Evolutionary conservation across 92 coral and sea anemone genomes (phyloP).

Genomic region (Chrysogorgia sp.): DNA sequence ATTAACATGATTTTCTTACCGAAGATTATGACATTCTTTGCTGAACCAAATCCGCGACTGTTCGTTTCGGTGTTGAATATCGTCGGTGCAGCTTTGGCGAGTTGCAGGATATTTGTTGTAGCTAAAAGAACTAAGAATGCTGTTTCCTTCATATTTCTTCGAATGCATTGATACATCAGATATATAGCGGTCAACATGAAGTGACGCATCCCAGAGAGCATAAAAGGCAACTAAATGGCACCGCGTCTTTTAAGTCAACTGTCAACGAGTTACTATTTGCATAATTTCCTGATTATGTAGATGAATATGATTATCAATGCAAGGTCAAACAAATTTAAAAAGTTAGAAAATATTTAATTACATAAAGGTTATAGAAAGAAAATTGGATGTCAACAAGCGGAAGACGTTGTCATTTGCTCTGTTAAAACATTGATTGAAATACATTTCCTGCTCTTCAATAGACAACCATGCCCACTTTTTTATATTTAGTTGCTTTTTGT

Average conservation of each 20-base stretch:
- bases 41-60: conserved; percentile 31
- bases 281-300: conserved; percentile 39
- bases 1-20: conserved; percentile 13
- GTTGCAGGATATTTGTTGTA: neutral
- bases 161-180: too few species aligned
- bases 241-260: conserved; percentile 21
- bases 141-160: neutral
- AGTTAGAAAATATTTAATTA: too few species aligned
- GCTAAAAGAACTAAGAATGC: neutral
- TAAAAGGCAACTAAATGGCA: neutral
- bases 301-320: too few species aligned
- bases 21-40: conserved; percentile 39
- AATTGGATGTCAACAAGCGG: too few species aligned
- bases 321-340: conserved; percentile 28
- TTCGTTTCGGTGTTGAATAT: neutral
- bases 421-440: too few species aligned
- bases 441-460: too few species aligned
- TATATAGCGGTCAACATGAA: neutral
- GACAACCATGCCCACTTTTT: too few species aligned
- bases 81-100: neutral
- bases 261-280: conserved; percentile 39
- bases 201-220: neutral
- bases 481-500: too few species aligned
- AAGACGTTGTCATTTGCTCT: too few species aligned
- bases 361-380: too few species aligned